phyloP scores from a whole-genome alignment of 2,888 invertebrate genomes.

The Brachypterus glaber region DNA sequence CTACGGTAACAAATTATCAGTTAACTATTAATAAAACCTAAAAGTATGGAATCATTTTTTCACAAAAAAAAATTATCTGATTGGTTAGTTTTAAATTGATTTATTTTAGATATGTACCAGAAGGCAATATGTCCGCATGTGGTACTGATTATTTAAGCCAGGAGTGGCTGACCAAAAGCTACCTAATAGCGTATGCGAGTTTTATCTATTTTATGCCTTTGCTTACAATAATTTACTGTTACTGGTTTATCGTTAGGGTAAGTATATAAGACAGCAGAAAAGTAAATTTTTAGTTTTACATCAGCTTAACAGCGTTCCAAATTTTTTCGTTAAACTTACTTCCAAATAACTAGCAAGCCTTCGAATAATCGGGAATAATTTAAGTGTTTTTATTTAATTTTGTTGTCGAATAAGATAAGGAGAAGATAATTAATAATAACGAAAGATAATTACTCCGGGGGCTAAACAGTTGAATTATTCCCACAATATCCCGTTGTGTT shows the following conservation, averaged over 20 bases:
- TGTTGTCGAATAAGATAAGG: too few relatives aligned
- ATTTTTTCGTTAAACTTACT: too few relatives aligned
- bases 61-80: too few relatives aligned
- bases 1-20: too few relatives aligned
- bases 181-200: slow-evolving; percentile 66
- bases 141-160: slow-evolving; percentile 78
- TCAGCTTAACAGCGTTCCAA: slow-evolving; percentile 5
- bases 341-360: too few relatives aligned
- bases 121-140: slow-evolving; percentile 89
- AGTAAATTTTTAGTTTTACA: not conserved
- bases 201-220: slow-evolving; percentile 72
- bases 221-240: slow-evolving; percentile 73
- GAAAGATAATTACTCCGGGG: too few relatives aligned
- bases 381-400: too few relatives aligned
- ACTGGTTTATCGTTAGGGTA: slow-evolving; percentile 79
- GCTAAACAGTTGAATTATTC: not conserved
- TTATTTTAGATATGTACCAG: slow-evolving; percentile 69
- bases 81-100: too few relatives aligned
- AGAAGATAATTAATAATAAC: too few relatives aligned
- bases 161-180: slow-evolving; percentile 67
- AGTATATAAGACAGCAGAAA: slow-evolving; percentile 24
- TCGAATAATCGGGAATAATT: too few relatives aligned
- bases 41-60: too few relatives aligned
- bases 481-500: slow-evolving; percentile 7
- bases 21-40: too few relatives aligned